Conservation (phyloP, 2,797 vertebrate genomes). For the Scyliorhinus canicula region DNA sequence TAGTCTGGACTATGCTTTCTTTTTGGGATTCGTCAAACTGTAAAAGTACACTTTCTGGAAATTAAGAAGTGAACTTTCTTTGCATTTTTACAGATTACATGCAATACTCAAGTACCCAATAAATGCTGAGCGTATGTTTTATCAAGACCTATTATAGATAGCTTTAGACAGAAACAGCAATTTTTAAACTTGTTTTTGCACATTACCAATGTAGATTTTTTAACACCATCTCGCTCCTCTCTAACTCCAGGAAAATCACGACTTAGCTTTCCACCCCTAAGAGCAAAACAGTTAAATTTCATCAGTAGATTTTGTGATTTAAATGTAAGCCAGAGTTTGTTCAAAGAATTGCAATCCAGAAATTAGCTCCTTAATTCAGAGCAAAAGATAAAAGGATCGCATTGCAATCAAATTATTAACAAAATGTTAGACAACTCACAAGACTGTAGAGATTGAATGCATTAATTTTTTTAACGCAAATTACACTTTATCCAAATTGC, state of each 20-base stretch:
- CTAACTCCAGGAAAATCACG: background rate
- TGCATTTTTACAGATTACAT: background rate
- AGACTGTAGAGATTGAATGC: background rate
- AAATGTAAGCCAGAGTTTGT: background rate
- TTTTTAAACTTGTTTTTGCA: background rate
- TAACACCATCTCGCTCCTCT: background rate
- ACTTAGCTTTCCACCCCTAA: background rate
- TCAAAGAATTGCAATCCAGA: background rate
- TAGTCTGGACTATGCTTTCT: no score
- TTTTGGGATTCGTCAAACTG: background rate
- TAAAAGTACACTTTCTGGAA: background rate
- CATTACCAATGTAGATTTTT: constrained; percentile 24
- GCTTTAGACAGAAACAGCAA: background rate
- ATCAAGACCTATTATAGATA: background rate
- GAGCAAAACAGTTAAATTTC: background rate
- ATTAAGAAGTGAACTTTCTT: background rate
- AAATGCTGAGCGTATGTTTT: background rate
- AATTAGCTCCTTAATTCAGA: background rate
- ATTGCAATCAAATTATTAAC: background rate
- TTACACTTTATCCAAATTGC: background rate
- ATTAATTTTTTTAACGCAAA: background rate
- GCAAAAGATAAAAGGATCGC: background rate
- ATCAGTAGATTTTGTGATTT: background rate
- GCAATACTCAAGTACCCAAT: background rate
- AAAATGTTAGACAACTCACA: background rate